Percentiles rank a stretch among this genome's conserved stretches.
phyloP scores from a whole-genome alignment of 2,113 vertebrate genomes.

The Pontoporia blainvillei region DNA sequence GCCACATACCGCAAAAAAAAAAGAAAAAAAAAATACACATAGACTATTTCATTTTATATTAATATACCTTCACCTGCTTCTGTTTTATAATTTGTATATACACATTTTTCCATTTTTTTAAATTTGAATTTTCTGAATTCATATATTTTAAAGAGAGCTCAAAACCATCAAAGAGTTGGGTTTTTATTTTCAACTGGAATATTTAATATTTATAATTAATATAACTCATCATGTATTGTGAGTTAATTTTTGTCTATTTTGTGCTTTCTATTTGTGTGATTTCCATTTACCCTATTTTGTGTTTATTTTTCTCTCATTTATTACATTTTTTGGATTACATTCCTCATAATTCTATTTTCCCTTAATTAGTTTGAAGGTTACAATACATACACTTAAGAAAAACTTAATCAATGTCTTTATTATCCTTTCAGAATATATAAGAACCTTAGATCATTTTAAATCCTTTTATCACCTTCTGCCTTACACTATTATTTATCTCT shows the following conservation, averaged over 20 bases:
- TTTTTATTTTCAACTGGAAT: not conserved
- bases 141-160: not conserved
- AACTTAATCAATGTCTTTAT: not conserved
- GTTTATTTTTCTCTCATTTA: not conserved
- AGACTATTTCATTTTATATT: not conserved
- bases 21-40: too few relatives aligned
- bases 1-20: too few relatives aligned
- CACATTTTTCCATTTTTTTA: not conserved
- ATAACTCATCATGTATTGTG: not conserved
- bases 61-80: not conserved
- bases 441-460: not conserved
- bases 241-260: not conserved
- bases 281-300: not conserved
- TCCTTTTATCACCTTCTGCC: not conserved
- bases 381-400: not conserved
- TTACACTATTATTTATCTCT: not conserved
- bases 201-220: not conserved
- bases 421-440: not conserved
- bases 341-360: not conserved
- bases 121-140: not conserved
- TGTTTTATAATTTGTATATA: not conserved
- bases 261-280: not conserved
- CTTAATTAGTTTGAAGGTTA: not conserved
- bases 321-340: not conserved
- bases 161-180: not conserved